Conservation (phyloP, 2,113 vertebrate species). For the Apeltes quadracus region DNA sequence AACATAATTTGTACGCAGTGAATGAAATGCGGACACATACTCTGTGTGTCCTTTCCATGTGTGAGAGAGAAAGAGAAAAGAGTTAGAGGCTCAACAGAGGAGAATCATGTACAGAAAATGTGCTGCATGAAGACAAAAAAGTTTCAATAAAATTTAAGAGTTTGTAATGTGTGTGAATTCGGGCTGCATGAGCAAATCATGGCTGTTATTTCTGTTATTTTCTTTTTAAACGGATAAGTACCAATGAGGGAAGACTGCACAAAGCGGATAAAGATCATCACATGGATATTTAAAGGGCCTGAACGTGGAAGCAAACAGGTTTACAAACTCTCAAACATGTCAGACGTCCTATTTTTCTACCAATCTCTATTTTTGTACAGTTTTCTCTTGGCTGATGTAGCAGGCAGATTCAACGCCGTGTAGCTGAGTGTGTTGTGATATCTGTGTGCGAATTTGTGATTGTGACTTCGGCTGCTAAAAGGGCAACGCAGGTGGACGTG, state of each 20-base stretch:
- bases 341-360: conserved; percentile 75
- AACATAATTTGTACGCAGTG: neutral
- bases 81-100: neutral
- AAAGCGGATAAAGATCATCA: conserved; percentile 18
- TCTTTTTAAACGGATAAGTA: neutral
- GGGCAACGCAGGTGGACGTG: conserved; percentile 27
- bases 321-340: conserved; percentile 40
- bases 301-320: conserved; percentile 17
- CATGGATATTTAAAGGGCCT: conserved; percentile 15
- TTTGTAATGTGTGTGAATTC: conserved; percentile 13
- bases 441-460: conserved; percentile 38
- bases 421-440: conserved; percentile 38
- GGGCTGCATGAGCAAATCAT: neutral
- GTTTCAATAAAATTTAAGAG: neutral
- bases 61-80: neutral
- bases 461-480: conserved; percentile 34
- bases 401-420: conserved; percentile 39
- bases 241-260: conserved; percentile 5
- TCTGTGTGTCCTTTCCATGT: neutral
- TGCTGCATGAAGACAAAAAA: neutral
- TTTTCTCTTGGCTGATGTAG: conserved; percentile 52
- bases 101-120: neutral
- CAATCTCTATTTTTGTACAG: conserved; percentile 76
- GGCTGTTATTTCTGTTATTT: conserved; percentile 9
- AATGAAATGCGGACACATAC: too few species aligned